These are phyloP conservation scores for fruit fly (Drosophila melanogaster) DNA, from an alignment of 1,140 invertebrate genomes.

Conservation along the genomic window DNA sequence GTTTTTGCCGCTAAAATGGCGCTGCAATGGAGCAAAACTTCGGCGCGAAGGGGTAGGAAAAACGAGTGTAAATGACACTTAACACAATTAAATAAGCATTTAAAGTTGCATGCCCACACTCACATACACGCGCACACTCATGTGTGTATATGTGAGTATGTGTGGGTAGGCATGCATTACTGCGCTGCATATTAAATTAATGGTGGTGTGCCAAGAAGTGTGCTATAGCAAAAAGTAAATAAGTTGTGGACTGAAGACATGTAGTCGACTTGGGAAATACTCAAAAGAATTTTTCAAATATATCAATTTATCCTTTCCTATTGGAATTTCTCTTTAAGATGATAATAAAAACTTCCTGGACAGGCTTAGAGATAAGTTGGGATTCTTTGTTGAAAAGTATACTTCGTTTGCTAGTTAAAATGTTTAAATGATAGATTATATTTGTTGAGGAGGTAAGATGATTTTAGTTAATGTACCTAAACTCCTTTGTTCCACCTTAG, in stretches of 20 bases:
- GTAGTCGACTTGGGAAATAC: background rate
- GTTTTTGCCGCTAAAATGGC: constrained; percentile 74
- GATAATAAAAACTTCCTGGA: background rate
- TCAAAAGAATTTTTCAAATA: too few species aligned
- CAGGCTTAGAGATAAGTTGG: background rate
- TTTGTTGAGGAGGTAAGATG: too few species aligned
- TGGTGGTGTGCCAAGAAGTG: constrained; percentile 70
- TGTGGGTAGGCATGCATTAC: constrained; percentile 28
- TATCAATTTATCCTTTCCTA: too few species aligned
- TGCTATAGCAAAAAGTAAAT: constrained; percentile 43
- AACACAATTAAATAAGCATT: constrained; percentile 83
- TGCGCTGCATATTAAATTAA: constrained; percentile 72
- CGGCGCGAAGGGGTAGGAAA: constrained; percentile 1
- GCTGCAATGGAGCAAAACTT: constrained; percentile 27
- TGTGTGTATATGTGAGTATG: background rate
- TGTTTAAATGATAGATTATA: too few species aligned
- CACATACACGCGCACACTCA: constrained; percentile 9
- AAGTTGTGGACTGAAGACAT: background rate
- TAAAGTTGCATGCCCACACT: constrained; percentile 61
- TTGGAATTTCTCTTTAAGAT: too few species aligned
- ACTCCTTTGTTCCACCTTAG: background rate
- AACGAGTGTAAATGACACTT: constrained; percentile 79
- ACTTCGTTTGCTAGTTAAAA: too few species aligned
- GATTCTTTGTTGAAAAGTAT: too few species aligned
- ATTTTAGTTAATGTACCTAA: too few species aligned